Evolutionary conservation across 2,888 invertebrate species (phyloP), one percentile per base, ranked within the genome.

Genomic region (Brachypalpus laphriformis): DNA sequence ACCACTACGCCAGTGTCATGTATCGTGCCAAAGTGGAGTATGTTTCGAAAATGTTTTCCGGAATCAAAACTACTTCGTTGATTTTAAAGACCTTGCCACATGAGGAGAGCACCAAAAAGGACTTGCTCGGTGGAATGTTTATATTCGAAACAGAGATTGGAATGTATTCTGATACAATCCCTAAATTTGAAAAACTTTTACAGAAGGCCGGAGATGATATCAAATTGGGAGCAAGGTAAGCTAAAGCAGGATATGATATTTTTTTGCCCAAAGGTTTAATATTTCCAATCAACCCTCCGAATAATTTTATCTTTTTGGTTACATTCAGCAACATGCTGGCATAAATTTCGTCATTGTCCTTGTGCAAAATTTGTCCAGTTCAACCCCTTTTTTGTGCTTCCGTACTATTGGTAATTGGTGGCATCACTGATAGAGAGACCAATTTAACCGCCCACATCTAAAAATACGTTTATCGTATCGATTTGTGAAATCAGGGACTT

Each of bases 11-110:
- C 0, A 88, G 88, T 59, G 51, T 88, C 20, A 88, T 88, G 87
- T 88, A 88, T 51, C 86, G 88, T 3, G 87, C 80, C 0, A 40
- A 0, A 8, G 78, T 88, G 0, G 34, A n/a, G 4, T 59, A 51
- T 3, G 37, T 57, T 28, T 34, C 57, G 6, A 6, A 18, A 0
- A 20, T n/a, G n/a, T n/a, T n/a, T n/a, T n/a, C 14, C n/a, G 16
- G n/a, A 37, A n/a, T 3, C 28, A 14, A 14, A 54, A 18, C n/a
- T 1, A 14, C 88, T 88, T 81, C 89, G 65, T 76, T 42, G 66
- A 88, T 90, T 11, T 87, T 90, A 3, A 90, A 90, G 65, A 89
- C 89, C 1, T 88, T 90, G 88, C 90, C 90, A 0, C 87, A 88
- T 14, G 4, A 20, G n/a, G 88, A 89, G 3, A 88, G 89, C 1